These are phyloP conservation scores for Norana najaformis DNA, from an alignment of 2,888 invertebrate species.

Conservation along the genomic window DNA sequence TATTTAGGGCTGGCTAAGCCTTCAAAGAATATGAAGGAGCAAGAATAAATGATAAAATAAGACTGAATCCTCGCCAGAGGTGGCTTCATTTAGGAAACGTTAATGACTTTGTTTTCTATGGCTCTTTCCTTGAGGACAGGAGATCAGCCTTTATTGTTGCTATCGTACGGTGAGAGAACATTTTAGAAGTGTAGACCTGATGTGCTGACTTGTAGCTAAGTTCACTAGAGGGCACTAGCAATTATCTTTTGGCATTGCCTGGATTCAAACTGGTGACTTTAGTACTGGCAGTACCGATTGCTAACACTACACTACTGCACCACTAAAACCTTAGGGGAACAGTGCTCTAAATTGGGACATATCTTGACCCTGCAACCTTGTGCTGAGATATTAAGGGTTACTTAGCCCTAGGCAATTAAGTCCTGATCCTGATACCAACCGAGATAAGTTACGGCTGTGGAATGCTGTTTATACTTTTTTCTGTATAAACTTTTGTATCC, in stretches of 20 bases:
- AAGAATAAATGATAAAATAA: background rate
- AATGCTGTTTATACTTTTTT: constrained; percentile 6
- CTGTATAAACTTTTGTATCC: background rate
- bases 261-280: too few relatives aligned
- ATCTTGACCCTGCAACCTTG: background rate
- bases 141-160: background rate
- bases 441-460: background rate
- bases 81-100: background rate
- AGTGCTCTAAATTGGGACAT: background rate
- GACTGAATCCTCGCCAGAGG: background rate
- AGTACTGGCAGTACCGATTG: too few relatives aligned
- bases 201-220: background rate
- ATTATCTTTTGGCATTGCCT: background rate
- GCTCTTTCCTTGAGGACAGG: background rate
- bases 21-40: background rate
- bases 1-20: background rate
- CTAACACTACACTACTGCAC: background rate
- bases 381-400: constrained; percentile 13
- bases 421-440: constrained; percentile 6
- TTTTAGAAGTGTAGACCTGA: background rate
- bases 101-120: background rate
- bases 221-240: constrained; percentile 7
- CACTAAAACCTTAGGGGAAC: background rate
- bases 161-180: background rate
- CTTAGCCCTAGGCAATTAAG: constrained; percentile 13